phyloP scores from a whole-genome alignment of 2,888 invertebrate species.

The Amphiduros pacificus region DNA sequence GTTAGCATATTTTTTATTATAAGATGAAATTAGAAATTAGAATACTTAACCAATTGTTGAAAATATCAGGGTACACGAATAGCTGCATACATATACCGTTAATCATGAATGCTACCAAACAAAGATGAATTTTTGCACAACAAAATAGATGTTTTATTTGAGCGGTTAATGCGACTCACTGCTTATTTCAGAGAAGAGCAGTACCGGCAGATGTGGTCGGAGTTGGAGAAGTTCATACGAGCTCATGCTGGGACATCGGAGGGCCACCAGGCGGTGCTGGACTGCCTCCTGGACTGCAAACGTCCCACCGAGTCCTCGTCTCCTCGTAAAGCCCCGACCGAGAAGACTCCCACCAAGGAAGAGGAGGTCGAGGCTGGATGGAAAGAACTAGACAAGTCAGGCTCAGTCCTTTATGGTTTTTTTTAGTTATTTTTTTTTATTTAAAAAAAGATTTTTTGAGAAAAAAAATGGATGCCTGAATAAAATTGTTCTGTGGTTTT shows the following conservation, averaged over 20 bases:
- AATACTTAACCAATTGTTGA: no score
- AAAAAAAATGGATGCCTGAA: no score
- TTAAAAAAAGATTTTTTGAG: not conserved
- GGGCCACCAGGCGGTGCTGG: conserved; percentile 66
- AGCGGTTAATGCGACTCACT: not conserved
- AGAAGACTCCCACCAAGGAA: conserved; percentile 56
- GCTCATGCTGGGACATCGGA: conserved; percentile 74
- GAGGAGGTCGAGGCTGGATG: conserved; percentile 56
- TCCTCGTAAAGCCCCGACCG: conserved; percentile 11
- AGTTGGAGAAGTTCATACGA: conserved; percentile 81
- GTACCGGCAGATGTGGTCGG: conserved; percentile 86
- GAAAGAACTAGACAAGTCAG: conserved; percentile 52
- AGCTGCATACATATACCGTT: not conserved
- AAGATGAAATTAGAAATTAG: no score
- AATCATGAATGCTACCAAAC: not conserved
- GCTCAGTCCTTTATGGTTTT: not conserved
- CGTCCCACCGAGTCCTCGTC: conserved; percentile 63
- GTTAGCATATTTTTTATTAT: no score
- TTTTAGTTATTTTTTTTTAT: no score
- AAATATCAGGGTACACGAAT: no score
- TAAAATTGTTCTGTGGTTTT: no score
- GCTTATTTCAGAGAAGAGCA: conserved; percentile 73
- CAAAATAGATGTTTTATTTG: not conserved
- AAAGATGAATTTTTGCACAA: not conserved
- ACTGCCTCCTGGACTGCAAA: conserved; percentile 73